Evolutionary conservation across 1,140 invertebrate genomes (phyloP), one percentile per base, ranked within the genome.

Genomic region (Heterodera carotae): DNA sequence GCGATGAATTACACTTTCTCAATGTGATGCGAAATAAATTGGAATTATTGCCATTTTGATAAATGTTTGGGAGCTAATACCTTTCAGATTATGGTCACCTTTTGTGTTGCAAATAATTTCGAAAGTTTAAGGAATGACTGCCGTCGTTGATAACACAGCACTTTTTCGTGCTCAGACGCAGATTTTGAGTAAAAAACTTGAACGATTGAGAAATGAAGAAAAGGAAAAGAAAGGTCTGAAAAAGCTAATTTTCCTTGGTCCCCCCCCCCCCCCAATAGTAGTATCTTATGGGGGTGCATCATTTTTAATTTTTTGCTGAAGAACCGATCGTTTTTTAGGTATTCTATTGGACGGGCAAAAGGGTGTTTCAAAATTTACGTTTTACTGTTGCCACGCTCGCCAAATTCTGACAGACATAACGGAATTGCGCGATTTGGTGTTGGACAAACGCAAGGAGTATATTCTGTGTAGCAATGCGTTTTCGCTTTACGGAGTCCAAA

Each of bases 401-500:
- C 66, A 84, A 60, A 83, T 84, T 62, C 29, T 80, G 8, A 66
- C 34, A 33, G 70, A 83, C 60, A 81, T 84, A 34, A 84, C 62
- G 2, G 84, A 86, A 74, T 72, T 84, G 29, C 69, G 84, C 39
- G 77, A 84, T 66, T 67, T 86, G 25, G 79, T 84, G 25, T 60
- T 86, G 53, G 78, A 84, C 22, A 85, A 82, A 34, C 83, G 83
- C 10, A 76, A 84, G 64, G 68, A 70, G 10, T 84, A 84, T 62
- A 71, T 84, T 36, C 74, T 82, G 34, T 83, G 81, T 72, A 76
- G 79, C 66, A 75, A 73, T 18, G 48, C 77, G n/a, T 69, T 86
- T 53, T 72, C 78, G 25, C 80, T 67, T 34, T 83, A 86, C 78
- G 82, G 82, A 7, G 59, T 75, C n/a, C 66, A 72, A 27, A 76